Percentiles rank a stretch among this genome's conserved stretches.
phyloP scores from a whole-genome alignment of 2,888 invertebrate genomes.

The Syrphus vitripennis region DNA sequence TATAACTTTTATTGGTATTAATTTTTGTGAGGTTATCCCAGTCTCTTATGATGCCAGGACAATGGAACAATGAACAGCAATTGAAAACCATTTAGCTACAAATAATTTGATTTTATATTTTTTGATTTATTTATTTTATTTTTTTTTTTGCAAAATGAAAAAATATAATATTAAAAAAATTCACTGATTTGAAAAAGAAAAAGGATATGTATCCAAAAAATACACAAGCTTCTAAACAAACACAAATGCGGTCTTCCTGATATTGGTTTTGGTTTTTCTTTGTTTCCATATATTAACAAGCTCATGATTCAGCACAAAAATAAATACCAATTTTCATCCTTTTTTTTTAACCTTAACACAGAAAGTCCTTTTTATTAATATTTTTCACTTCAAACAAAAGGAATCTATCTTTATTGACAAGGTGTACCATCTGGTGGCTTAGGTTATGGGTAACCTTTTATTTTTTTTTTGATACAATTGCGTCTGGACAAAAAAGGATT shows the following conservation, averaged over 20 bases:
- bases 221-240: background rate
- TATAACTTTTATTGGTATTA: slow-evolving; percentile 47
- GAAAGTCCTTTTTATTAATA: background rate
- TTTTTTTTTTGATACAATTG: slow-evolving; percentile 27
- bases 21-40: slow-evolving; percentile 16
- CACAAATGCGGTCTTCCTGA: background rate
- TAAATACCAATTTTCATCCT: background rate
- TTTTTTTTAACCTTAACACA: background rate
- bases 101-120: background rate
- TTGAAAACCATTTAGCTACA: background rate
- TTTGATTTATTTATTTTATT: background rate
- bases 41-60: no score
- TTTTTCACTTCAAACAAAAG: slow-evolving; percentile 9
- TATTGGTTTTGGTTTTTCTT: background rate
- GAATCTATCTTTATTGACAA: slow-evolving; percentile 49
- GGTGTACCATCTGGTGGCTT: slow-evolving; percentile 43
- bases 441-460: slow-evolving; percentile 22
- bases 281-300: background rate
- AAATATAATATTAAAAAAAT: background rate
- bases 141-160: no score
- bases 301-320: slow-evolving; percentile 5
- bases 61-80: no score
- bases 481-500: slow-evolving; percentile 37
- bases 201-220: background rate
- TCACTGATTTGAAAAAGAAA: background rate